Percentiles rank a stretch among this genome's conserved stretches.
These are phyloP conservation scores for Rhegmatorhina hoffmannsi DNA, from an alignment of 2,113 vertebrate species.

Conservation along the genomic window DNA sequence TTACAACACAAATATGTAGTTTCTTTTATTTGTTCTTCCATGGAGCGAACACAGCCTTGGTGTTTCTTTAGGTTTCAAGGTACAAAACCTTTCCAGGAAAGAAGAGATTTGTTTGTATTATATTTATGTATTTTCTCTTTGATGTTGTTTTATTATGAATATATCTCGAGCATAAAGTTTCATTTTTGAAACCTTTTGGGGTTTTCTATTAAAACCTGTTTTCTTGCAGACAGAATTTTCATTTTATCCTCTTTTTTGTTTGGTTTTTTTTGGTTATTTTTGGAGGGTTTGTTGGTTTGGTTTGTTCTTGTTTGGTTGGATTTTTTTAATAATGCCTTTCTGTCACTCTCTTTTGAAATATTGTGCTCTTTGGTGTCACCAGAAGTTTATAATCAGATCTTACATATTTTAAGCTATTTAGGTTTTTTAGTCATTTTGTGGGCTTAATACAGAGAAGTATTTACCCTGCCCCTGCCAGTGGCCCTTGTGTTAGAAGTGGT, in stretches of 20 bases:
- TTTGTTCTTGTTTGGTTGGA: background rate
- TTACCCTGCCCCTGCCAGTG: background rate
- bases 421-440: background rate
- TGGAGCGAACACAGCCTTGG: background rate
- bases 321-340: background rate
- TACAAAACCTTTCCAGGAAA: background rate
- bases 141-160: background rate
- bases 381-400: background rate
- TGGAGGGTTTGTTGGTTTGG: background rate
- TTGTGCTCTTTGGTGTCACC: background rate
- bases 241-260: background rate
- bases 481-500: background rate
- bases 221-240: background rate
- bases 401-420: background rate
- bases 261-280: background rate
- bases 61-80: background rate
- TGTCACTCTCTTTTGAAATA: background rate
- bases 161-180: background rate
- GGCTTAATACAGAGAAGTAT: background rate
- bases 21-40: background rate
- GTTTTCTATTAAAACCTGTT: background rate
- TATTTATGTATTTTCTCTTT: background rate
- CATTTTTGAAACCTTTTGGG: background rate
- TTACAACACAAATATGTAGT: background rate
- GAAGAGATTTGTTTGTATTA: background rate